phyloP scores from a whole-genome alignment of 1,140 invertebrate species.

The Achroia grisella region DNA sequence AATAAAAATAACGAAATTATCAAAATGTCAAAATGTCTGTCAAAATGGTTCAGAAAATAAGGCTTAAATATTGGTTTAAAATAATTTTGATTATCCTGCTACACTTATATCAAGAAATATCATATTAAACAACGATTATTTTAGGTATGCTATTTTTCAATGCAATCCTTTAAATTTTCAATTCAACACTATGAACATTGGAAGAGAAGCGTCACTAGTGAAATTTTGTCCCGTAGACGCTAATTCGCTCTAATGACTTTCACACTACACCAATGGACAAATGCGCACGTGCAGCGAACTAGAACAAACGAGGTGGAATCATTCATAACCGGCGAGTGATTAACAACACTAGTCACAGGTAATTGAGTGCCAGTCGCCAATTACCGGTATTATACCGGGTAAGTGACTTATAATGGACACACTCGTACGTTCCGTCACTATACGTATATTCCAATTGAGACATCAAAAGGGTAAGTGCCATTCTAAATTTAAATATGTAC shows the following conservation, averaged over 20 bases:
- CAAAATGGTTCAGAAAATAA: no score
- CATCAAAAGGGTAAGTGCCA: not conserved
- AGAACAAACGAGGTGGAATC: constrained; percentile 4
- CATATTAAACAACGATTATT: no score
- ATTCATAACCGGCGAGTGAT: not conserved
- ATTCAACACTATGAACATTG: no score
- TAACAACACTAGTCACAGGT: not conserved
- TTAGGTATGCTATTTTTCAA: no score
- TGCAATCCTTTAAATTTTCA: no score
- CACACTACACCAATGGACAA: not conserved
- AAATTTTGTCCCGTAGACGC: not conserved
- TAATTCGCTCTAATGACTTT: constrained; percentile 1
- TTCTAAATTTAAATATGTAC: no score
- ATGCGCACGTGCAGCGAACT: not conserved
- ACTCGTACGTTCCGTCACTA: not conserved
- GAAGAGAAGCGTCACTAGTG: no score
- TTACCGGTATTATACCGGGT: not conserved
- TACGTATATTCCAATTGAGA: not conserved
- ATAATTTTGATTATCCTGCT: no score
- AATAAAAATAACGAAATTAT: no score
- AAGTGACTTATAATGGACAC: not conserved
- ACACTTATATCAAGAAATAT: no score
- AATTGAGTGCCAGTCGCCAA: not conserved
- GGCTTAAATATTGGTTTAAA: no score
- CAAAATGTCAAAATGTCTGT: no score